These are phyloP conservation scores for Vireo altiloquus DNA, from an alignment of 2,113 vertebrate species.

Conservation along the genomic window DNA sequence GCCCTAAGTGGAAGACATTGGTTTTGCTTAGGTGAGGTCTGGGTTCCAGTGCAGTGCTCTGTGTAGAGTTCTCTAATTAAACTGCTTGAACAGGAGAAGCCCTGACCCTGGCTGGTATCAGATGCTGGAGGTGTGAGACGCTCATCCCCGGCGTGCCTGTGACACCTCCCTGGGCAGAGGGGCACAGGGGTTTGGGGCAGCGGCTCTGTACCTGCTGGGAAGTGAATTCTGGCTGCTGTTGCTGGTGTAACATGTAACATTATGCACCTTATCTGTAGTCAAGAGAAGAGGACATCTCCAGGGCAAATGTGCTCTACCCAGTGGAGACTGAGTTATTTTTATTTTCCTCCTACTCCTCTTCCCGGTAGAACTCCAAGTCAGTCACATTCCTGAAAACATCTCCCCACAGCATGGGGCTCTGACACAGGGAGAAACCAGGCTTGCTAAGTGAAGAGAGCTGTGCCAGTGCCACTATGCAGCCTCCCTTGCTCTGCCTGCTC, in stretches of 20 bases:
- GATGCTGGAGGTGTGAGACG: accelerated
- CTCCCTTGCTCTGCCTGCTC: background rate
- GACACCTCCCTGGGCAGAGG: accelerated
- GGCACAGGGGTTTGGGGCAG: accelerated
- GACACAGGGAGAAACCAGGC: background rate
- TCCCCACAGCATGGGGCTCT: accelerated
- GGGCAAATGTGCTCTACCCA: background rate
- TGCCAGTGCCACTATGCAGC: background rate
- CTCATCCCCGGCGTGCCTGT: background rate
- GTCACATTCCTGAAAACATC: background rate
- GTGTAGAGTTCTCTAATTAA: accelerated
- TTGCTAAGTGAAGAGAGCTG: accelerated
- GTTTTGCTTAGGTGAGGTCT: background rate
- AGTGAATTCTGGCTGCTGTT: accelerated
- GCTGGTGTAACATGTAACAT: accelerated
- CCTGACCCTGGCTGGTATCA: too few relatives aligned
- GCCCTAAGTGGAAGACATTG: too few relatives aligned
- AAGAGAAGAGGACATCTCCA: background rate
- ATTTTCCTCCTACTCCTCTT: background rate
- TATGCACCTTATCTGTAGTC: accelerated
- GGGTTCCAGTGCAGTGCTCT: background rate
- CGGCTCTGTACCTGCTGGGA: background rate
- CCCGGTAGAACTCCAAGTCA: background rate
- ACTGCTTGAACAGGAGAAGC: background rate
- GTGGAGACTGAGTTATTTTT: background rate